phyloP scores from a whole-genome alignment of 64 coral and sea anemone genomes.

The Stylophora pistillata region DNA sequence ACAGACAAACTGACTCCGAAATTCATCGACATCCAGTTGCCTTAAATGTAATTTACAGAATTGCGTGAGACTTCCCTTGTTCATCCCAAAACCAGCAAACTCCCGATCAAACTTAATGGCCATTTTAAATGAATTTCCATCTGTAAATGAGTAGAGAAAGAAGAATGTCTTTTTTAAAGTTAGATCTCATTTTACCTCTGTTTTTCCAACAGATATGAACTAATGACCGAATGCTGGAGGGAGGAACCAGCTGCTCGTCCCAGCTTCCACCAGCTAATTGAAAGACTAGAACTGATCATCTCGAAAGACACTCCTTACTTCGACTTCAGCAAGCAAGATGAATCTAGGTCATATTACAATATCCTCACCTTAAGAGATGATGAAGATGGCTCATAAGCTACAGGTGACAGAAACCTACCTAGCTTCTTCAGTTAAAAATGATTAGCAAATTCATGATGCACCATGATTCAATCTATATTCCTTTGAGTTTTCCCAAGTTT shows the following conservation, averaged over 20 bases:
- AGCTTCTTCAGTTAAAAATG: too few species aligned
- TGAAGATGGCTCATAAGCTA: not conserved
- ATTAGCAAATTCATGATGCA: too few species aligned
- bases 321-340: constrained; percentile 56
- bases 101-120: not conserved
- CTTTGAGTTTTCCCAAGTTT: too few species aligned
- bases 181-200: not conserved
- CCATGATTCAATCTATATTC: too few species aligned
- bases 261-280: constrained; percentile 44
- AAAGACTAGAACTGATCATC: constrained; percentile 70
- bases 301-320: constrained; percentile 72
- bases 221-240: constrained; percentile 69
- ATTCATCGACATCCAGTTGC: too few species aligned
- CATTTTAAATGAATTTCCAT: not conserved
- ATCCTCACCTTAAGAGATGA: constrained; percentile 12
- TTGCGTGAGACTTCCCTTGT: too few species aligned
- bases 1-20: too few species aligned
- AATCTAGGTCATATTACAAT: constrained; percentile 62
- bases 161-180: not conserved
- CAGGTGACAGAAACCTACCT: too few species aligned
- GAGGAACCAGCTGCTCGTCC: constrained; percentile 55
- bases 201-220: constrained; percentile 55
- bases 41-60: too few species aligned
- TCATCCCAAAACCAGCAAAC: too few species aligned
- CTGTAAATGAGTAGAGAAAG: not conserved